These are phyloP conservation scores for Tiliqua scincoides DNA, from an alignment of 2,113 vertebrate species.

Conservation along the genomic window DNA sequence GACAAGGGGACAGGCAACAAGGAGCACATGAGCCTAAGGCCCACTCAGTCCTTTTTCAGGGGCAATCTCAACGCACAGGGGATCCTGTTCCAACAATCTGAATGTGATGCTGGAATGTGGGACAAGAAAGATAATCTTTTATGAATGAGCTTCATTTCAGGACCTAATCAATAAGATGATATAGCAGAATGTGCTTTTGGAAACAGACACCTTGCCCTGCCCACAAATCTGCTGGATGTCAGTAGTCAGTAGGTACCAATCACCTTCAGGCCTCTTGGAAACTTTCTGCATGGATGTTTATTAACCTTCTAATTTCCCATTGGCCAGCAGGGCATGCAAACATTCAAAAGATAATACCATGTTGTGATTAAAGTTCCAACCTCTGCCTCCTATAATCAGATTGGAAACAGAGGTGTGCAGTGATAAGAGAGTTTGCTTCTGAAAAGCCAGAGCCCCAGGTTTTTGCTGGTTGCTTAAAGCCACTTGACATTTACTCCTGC, in stretches of 20 bases:
- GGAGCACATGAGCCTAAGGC: too few species aligned
- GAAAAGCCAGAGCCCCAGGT: not conserved
- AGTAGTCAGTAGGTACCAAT: not conserved
- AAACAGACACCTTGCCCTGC: not conserved
- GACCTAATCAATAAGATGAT: not conserved
- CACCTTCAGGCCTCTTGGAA: not conserved
- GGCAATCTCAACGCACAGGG: not conserved
- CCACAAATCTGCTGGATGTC: not conserved
- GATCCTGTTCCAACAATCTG: not conserved
- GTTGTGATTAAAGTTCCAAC: slow-evolving; percentile 17
- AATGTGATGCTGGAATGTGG: not conserved
- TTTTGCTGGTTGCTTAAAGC: slow-evolving; percentile 8
- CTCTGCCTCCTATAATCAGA: slow-evolving; percentile 8
- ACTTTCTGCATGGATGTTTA: not conserved
- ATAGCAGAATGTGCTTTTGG: not conserved
- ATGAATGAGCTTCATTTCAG: not conserved
- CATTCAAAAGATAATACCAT: not conserved
- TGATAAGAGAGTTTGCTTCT: not conserved
- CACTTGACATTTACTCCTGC: not conserved
- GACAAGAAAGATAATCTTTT: not conserved
- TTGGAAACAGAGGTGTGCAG: not conserved
- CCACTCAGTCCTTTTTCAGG: too few species aligned
- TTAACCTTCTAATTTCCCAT: not conserved
- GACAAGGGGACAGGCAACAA: too few species aligned
- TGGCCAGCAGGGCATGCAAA: not conserved